These are phyloP conservation scores for Hermaeophaga mercurialis DNA, from an alignment of 2,888 invertebrate genomes.

Conservation along the genomic window DNA sequence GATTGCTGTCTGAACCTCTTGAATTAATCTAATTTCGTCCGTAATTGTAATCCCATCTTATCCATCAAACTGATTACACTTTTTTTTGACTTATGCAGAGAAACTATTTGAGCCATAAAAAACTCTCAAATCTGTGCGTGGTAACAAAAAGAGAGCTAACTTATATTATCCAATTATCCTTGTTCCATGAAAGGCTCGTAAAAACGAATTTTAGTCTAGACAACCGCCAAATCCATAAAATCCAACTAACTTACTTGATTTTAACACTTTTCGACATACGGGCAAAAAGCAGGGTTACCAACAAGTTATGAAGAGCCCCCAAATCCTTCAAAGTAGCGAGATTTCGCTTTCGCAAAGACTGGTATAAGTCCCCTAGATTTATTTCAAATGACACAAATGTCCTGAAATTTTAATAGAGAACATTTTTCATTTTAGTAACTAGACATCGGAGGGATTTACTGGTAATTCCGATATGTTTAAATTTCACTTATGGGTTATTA, in stretches of 20 bases:
- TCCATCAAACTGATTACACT: no score
- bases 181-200: background rate
- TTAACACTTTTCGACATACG: slow-evolving; percentile 8
- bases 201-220: slow-evolving; percentile 1
- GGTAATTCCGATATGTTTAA: no score
- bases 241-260: background rate
- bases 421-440: background rate
- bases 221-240: slow-evolving; percentile 6
- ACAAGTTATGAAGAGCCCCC: background rate
- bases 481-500: no score
- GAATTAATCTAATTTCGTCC: no score
- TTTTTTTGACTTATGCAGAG: no score
- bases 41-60: no score
- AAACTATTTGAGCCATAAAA: no score
- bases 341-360: background rate
- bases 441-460: no score
- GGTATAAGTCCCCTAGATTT: background rate
- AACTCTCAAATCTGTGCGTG: no score
- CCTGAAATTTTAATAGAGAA: background rate
- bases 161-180: slow-evolving; percentile 2
- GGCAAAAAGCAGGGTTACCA: slow-evolving; percentile 3
- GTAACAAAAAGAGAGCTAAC: slow-evolving; percentile 4
- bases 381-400: background rate
- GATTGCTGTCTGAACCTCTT: no score
- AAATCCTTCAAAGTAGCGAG: slow-evolving; percentile 7